Base-by-base conservation (phyloP, 2,113 vertebrate genomes). In the Prinia subflava region DNA sequence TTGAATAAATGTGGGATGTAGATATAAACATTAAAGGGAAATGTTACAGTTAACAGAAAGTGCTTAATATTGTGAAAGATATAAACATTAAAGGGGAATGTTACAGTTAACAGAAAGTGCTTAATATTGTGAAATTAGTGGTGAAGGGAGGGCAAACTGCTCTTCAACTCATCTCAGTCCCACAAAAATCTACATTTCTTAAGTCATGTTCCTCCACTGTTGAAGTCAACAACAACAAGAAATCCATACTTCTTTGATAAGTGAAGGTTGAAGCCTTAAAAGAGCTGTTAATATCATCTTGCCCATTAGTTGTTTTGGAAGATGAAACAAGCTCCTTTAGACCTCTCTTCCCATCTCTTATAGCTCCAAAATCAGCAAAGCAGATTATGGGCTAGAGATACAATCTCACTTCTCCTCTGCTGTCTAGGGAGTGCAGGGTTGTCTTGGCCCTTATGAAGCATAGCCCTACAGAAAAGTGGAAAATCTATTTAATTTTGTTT, bases 241-340 rank as follows among this genome's bases (percentile, higher is more conserved):
- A 46, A 2, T 41, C 46, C 22, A 9, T 65, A 17, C 37, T 50
- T 2, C 50, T 81, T 83, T 60, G 47, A 4, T 57, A 73, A 86
- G 67, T 46, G 70, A 86, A 86, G 39, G 68, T 62, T 83, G 60
- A 87, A 84, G 24, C 37, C 47, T 91, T 76, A 59, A 64, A 63
- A 80, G 81, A 88, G 13, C 63, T 83, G 14, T 83, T 92, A 79
- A 80, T 74, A 67, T 59, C 2, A 33, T 42, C 65, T 89, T 84
- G 21, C 53, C 65, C 42, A 13, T 80, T 80, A 69, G 49, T 33
- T 94, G 76, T 89, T 96, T 83, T 79, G 74, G 53, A 64, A 91
- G 95, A 95, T 62, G 62, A 68, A 87, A 89, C 84, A 85, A 91
- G 77, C 35, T 75, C 89, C 52, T 88, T 91, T 68, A 89, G 68